phyloP scores from a whole-genome alignment of 2,113 vertebrate genomes.

The Zosterops hypoxanthus region DNA sequence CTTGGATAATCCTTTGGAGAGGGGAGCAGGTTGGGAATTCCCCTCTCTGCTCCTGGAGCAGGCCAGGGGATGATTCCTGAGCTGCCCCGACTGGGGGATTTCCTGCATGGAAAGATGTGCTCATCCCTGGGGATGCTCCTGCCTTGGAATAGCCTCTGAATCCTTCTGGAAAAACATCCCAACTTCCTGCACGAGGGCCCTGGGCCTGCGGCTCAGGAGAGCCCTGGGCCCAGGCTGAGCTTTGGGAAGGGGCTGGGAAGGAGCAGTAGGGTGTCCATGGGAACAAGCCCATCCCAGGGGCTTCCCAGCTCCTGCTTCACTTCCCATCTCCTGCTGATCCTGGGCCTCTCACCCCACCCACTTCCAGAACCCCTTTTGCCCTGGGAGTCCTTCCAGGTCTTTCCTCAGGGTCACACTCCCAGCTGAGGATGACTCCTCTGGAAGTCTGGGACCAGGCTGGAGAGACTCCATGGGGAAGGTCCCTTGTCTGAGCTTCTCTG shows the following conservation, averaged over 20 bases:
- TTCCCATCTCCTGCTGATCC: neutral
- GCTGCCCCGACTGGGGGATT: neutral
- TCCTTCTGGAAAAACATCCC: neutral
- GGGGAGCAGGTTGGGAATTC: fast-evolving
- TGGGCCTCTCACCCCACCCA: too few species aligned
- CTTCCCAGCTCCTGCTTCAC: neutral
- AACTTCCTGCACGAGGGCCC: neutral
- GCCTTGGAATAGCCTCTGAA: neutral
- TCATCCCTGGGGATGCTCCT: neutral
- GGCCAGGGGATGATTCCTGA: neutral
- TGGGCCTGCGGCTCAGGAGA: fast-evolving
- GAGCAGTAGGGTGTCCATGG: fast-evolving
- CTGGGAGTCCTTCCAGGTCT: neutral
- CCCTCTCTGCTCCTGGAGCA: neutral
- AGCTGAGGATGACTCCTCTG: neutral
- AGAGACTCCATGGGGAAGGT: neutral
- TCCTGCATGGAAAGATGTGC: neutral
- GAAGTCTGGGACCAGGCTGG: neutral
- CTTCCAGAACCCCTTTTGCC: neutral
- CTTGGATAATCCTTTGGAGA: neutral
- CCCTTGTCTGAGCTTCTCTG: neutral
- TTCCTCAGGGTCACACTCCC: neutral
- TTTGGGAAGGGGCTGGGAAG: neutral
- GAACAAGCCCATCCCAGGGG: fast-evolving
- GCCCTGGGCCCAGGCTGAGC: neutral